Evolutionary conservation across 2,888 invertebrate species (phyloP), one percentile per base, ranked within the genome.

Genomic region (Drosophila multiciliata): DNA sequence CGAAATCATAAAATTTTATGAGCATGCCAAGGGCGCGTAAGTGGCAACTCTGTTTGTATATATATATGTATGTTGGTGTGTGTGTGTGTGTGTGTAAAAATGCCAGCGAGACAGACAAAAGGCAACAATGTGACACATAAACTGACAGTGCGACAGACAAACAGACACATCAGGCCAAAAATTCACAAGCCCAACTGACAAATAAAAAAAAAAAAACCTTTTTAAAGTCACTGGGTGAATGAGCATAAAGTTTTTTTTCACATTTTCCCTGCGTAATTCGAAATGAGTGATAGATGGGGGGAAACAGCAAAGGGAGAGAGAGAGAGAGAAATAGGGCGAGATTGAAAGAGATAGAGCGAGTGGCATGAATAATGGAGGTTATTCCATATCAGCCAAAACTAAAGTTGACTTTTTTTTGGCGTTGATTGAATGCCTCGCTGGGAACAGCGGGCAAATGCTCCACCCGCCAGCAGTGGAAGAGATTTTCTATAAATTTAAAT

Each of bases 1-100:
- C 89, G 90, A 90, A 90, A 90, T 90, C 89, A 90, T 90, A 90
- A 90, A 88, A 90, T 88, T 89, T 90, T 89, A 90, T 90, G 89
- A 90, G 88, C 77, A 76, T 77, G 82, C 79, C 82, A 86, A 84
- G 77, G 81, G 77, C 80, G 78, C 70, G 78, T 79, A 81, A 89
- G 75, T 86, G 79, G 61, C 61, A 73, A 45, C 67, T 59, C 53
- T 67, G 66, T 52, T 40, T 59, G 50, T 48, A 35, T 60, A 49
- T 57, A 17, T 42, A 20, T 36, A 29, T 29, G 7, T 29, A 1
- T 29, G 7, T 26, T 0, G 3, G 3, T 61, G 29, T 48, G 35
- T 49, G 20, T 68, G 35, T 54, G 26, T 60, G 66, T 32, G 36
- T 48, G 52, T 64, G 55, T 29, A 29, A 69, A 71, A 73, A 75